Conservation (phyloP, 1,140 invertebrate genomes). For the Neodiprion lecontei region DNA sequence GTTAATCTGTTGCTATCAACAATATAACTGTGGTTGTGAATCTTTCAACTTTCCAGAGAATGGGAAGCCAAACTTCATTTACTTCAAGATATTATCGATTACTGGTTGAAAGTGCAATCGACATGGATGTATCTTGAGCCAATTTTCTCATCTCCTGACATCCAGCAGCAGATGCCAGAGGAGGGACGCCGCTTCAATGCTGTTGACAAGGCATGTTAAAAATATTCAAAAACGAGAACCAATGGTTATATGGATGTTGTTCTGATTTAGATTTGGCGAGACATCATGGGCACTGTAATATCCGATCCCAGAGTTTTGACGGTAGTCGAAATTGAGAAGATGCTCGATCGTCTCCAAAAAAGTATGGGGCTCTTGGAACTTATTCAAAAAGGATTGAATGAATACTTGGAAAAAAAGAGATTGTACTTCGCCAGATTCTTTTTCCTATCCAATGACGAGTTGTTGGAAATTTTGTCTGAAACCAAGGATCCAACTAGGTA, state of each 20-base stretch:
- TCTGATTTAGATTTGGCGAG: constrained; percentile 78
- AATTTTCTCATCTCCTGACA: constrained; percentile 97
- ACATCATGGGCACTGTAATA: constrained; percentile 89
- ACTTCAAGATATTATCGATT: constrained; percentile 91
- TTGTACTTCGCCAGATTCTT: constrained; percentile 96
- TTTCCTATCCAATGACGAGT: constrained; percentile 96
- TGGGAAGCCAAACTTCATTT: constrained; percentile 82
- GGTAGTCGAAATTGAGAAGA: constrained; percentile 91
- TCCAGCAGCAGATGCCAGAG: constrained; percentile 94
- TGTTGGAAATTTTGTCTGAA: constrained; percentile 95
- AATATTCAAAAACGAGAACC: not conserved
- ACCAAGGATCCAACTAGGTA: constrained; percentile 94
- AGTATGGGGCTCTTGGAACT: constrained; percentile 86
- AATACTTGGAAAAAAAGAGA: constrained; percentile 95
- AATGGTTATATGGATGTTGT: not conserved
- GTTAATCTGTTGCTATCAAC: constrained; percentile 79
- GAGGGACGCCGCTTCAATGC: constrained; percentile 89
- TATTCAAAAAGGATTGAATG: constrained; percentile 92
- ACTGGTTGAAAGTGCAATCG: constrained; percentile 94
- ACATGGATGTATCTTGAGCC: constrained; percentile 98
- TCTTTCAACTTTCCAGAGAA: constrained; percentile 60
- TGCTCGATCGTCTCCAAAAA: constrained; percentile 90
- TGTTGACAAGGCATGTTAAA: constrained; percentile 75
- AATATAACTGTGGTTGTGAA: constrained; percentile 75
- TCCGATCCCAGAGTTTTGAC: constrained; percentile 82